Evolutionary conservation across 2,113 vertebrate species (phyloP), one percentile per base, ranked within the genome.

Genomic region (cattle (Bos taurus)): DNA sequence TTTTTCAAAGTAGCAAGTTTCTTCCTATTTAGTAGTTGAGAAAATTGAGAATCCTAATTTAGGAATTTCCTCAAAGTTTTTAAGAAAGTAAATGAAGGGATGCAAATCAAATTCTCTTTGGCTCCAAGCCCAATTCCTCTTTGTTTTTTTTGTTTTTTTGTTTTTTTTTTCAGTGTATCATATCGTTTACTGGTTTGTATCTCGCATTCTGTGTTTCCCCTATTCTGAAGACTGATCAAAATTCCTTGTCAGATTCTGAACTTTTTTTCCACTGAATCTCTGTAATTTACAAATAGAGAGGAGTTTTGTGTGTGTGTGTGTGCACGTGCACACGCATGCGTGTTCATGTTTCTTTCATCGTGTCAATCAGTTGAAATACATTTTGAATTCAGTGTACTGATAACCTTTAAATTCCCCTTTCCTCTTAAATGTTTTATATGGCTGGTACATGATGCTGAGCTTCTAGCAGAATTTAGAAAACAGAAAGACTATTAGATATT

Each of bases 391-490:
- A 67, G 9, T n/a, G 0, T 88, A n/a, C 7, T n/a, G 60, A 36
- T n/a, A 56, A 64, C 16, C 13, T 86, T 88, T 80, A 57, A 62
- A 57, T 84, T 90, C 17, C 4, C 30, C 5, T 84, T 95, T 88
- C n/a, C 56, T 64, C 71, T 92, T 84, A 62, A 96, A 93, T 74
- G 26, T 96, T 71, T 46, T 46, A 3, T 60, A 21, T 59, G 33
- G n/a, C 4, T 91, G 96, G 9, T 30, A 59, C 6, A 54, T 88
- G 25, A 78, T 9, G 54, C 80, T 54, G 40, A 81, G 33, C 88
- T 88, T 84, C n/a, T 90, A 81, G 33, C 60, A 97, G 28, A 95
- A 90, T 88, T 86, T 90, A 84, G 62, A 90, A 97, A 96, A 92
- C 10, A 94, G 30, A 83, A 23, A 88, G 21, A 9, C 77, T 83